These are phyloP conservation scores for Sturnus vulgaris DNA, from an alignment of 2,113 vertebrate species.

Conservation along the genomic window DNA sequence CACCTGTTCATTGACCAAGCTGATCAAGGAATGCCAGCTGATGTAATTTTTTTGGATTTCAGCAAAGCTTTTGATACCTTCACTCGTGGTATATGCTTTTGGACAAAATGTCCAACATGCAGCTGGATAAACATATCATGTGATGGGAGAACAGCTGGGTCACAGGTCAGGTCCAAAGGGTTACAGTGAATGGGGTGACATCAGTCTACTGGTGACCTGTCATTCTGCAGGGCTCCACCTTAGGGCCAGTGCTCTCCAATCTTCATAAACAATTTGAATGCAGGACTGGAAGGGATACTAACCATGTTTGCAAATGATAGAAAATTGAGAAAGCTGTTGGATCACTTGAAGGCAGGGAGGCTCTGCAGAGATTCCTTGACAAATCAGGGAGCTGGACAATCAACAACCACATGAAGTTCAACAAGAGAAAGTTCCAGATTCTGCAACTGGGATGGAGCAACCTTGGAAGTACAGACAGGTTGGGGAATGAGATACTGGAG, in stretches of 20 bases:
- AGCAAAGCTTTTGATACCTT: background rate
- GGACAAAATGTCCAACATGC: background rate
- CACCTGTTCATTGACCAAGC: background rate
- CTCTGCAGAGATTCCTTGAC: background rate
- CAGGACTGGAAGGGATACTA: background rate
- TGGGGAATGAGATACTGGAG: background rate
- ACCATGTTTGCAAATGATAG: background rate
- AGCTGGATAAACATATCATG: background rate
- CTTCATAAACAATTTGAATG: background rate
- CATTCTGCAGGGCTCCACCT: background rate
- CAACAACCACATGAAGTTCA: background rate
- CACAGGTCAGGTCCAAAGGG: background rate
- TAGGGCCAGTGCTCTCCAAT: background rate
- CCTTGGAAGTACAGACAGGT: background rate
- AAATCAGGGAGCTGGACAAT: background rate
- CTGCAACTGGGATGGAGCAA: background rate
- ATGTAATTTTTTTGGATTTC: background rate
- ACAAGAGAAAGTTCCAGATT: background rate
- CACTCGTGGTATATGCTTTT: background rate
- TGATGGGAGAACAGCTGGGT: background rate
- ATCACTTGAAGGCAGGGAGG: background rate
- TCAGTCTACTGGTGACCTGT: background rate
- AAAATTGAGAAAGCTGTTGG: background rate
- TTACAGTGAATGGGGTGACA: background rate
- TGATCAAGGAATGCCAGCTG: background rate